Percentiles rank a stretch among this genome's conserved stretches.
Evolutionary conservation across 1,140 invertebrate species (phyloP).

Genomic region (Musca vetustissima): DNA sequence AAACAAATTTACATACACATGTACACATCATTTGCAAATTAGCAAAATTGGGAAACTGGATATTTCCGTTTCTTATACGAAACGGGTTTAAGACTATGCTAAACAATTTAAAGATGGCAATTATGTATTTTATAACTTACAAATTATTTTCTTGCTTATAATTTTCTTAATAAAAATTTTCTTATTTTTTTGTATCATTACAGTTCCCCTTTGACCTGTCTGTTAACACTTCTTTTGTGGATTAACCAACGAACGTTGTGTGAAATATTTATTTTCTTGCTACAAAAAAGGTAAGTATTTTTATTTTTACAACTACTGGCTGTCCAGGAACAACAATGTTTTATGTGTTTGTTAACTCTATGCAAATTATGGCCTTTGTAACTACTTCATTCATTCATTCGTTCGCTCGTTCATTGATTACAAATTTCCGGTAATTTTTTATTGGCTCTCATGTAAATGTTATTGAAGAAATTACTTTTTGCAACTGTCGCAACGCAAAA

Average conservation of each 20-base stretch:
- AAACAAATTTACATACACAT: not conserved
- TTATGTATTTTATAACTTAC: no score
- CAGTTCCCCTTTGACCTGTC: not conserved
- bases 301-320: no score
- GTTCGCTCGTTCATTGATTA: not conserved
- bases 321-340: no score
- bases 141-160: no score
- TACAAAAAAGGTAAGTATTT: conserved; percentile 15
- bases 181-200: not conserved
- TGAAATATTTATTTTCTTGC: not conserved
- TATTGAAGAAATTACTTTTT: conserved; percentile 3
- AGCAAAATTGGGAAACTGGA: no score
- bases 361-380: not conserved
- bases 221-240: not conserved
- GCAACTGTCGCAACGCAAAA: not conserved
- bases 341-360: no score
- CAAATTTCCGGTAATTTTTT: conserved; percentile 15
- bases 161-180: no score
- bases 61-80: not conserved
- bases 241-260: not conserved
- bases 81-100: not conserved
- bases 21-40: not conserved
- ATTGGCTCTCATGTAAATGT: conserved; percentile 11
- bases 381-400: not conserved
- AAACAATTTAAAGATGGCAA: no score